A percentile compares a stretch with the other conserved stretches of the same genome.
Conservation (phyloP, 2,113 vertebrate genomes). For the Sula dactylatra region DNA sequence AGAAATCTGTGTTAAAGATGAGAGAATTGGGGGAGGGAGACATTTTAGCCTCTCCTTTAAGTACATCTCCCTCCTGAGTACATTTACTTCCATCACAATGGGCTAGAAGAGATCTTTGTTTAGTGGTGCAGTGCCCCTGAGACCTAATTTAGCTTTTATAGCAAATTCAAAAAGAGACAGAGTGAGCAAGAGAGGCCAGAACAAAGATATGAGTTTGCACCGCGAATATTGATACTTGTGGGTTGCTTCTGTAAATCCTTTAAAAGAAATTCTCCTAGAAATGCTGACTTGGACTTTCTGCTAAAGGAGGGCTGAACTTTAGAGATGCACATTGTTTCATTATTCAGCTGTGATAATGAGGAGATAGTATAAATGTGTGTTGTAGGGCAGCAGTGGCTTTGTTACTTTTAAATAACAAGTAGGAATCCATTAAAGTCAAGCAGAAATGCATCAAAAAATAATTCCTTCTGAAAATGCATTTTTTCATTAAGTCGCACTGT, state of each 20-base stretch:
- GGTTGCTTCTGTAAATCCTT: constrained; percentile 68
- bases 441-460: constrained; percentile 8
- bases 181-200: constrained; percentile 53
- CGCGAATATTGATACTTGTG: constrained; percentile 73
- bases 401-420: neutral
- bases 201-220: constrained; percentile 70
- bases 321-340: neutral
- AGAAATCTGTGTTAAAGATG: constrained; percentile 37
- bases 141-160: constrained; percentile 82
- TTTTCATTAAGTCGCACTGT: constrained; percentile 1
- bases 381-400: neutral
- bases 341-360: neutral
- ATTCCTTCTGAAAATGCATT: neutral
- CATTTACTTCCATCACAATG: constrained; percentile 76
- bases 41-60: constrained; percentile 64
- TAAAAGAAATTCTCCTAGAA: constrained; percentile 67
- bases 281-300: constrained; percentile 66
- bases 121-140: constrained; percentile 71
- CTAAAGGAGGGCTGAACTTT: neutral
- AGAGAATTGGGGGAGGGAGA: constrained; percentile 57
- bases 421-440: neutral
- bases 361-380: neutral
- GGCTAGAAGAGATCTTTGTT: constrained; percentile 74
- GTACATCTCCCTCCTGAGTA: constrained; percentile 68
- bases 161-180: constrained; percentile 74